These are phyloP conservation scores for Drosophila suzukii DNA, from an alignment of 1,140 invertebrate genomes.

Conservation along the genomic window DNA sequence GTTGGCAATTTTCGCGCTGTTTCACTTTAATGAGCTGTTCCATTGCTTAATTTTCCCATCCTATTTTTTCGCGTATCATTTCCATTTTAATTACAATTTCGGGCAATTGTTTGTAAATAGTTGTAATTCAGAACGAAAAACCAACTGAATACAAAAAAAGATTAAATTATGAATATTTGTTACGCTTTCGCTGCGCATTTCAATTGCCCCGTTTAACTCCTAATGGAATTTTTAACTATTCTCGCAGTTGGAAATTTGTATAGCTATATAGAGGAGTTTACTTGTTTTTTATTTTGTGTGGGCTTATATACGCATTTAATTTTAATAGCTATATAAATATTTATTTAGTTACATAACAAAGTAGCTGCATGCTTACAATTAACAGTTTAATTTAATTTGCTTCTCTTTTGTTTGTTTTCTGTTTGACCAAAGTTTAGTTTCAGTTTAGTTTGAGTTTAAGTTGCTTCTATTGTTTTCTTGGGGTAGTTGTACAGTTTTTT, in stretches of 20 bases:
- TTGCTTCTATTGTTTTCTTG: constrained; percentile 21
- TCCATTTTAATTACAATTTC: constrained; percentile 77
- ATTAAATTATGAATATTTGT: constrained; percentile 20
- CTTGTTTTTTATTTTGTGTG: constrained; percentile 13
- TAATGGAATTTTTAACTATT: constrained; percentile 76
- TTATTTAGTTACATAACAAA: constrained; percentile 79
- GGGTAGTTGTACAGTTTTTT: constrained; percentile 21
- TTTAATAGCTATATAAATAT: constrained; percentile 75
- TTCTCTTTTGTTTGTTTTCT: constrained; percentile 12
- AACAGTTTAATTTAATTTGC: constrained; percentile 59
- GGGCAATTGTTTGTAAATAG: constrained; percentile 60
- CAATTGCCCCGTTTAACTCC: constrained; percentile 50
- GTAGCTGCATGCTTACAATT: constrained; percentile 70
- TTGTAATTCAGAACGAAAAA: constrained; percentile 49
- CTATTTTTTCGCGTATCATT: constrained; percentile 41
- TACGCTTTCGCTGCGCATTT: constrained; percentile 35
- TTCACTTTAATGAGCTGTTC: constrained; percentile 69
- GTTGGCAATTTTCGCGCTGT: constrained; percentile 62
- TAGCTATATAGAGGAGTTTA: constrained; percentile 24
- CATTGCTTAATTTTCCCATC: constrained; percentile 32
- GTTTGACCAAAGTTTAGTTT: constrained; percentile 38
- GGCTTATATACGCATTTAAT: constrained; percentile 47
- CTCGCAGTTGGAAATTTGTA: constrained; percentile 32
- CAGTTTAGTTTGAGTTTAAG: constrained; percentile 21
- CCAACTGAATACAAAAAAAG: constrained; percentile 10